Evolutionary conservation across 1,140 invertebrate species (phyloP), one percentile per base, ranked within the genome.

Genomic region (Hyles vespertilio): DNA sequence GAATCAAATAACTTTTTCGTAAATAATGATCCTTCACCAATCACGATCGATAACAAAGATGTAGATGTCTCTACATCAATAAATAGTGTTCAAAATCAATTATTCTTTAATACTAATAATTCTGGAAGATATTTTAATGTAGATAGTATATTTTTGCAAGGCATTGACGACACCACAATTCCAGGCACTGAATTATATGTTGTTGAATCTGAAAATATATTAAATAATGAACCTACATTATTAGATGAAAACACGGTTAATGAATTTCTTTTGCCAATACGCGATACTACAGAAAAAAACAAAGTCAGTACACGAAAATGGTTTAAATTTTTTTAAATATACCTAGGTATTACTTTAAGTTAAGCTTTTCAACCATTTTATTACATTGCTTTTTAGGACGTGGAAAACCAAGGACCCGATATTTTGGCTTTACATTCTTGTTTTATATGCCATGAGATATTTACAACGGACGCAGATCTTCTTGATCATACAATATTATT

Each of bases 391-490:
- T 48, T 56, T 11, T 61, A 45, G 52, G 52, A 54, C 22, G 33
- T 40, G 8, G 71, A 74, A 43, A 64, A 61, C 52, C 71, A 56
- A 56, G 77, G 76, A 4, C 77, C 81, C 9, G 76, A 85, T 58
- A 48, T 83, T 55, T 71, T 87, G 54, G 78, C 81, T 51, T 58
- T 85, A 49, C 79, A 85, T 63, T 83, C 84, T 4, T 87, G 84
- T 64, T 79, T 82, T 5, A 72, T 84, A 5, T 87, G 84, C 56
- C 81, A 85, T 61, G 84, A 85, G 61, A 84, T 86, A 67, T 87
- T 87, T 54, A 84, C 81, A 5, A 84, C 74, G 1, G 84, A 87
- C n/a, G 67, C 75, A 5, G 84, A 87, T 69, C 69, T 86, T 45
- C 67, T 87, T 12, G 83, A 87, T 61, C 84, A 87, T 60, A 83